These are phyloP conservation scores for Speoplatyrhinus poulsoni DNA, from an alignment of 2,113 vertebrate species.

Conservation along the genomic window DNA sequence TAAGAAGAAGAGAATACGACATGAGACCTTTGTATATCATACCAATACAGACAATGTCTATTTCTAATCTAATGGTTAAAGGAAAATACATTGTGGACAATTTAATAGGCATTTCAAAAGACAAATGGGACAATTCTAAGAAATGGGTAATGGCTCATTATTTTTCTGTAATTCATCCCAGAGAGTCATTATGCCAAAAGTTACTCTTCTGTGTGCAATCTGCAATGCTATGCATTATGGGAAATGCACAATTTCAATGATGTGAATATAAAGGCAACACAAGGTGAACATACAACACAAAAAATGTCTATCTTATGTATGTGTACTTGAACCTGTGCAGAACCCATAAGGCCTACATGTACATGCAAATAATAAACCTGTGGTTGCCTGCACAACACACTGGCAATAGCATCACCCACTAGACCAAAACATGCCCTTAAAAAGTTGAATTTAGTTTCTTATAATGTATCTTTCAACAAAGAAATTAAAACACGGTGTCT, in stretches of 20 bases:
- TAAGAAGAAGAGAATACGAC: neutral
- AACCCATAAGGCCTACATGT: neutral
- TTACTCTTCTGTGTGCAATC: conserved; percentile 53
- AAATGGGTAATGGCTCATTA: conserved; percentile 57
- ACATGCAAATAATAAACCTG: neutral
- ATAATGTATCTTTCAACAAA: too few relatives aligned
- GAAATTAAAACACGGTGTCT: too few relatives aligned
- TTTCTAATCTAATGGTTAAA: conserved; percentile 35
- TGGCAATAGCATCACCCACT: too few relatives aligned
- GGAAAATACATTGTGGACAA: conserved; percentile 33
- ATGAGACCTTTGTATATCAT: neutral
- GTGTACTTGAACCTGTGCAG: neutral
- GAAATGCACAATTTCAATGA: conserved; percentile 38
- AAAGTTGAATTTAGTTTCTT: too few relatives aligned
- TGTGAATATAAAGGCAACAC: conserved; percentile 19
- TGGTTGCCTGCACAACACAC: too few relatives aligned
- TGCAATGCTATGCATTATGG: conserved; percentile 36
- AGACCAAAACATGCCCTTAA: too few relatives aligned
- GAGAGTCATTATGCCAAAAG: conserved; percentile 45
- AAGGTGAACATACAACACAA: conserved; percentile 20
- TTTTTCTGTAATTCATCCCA: conserved; percentile 35
- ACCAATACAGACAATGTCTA: neutral
- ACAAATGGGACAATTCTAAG: conserved; percentile 43
- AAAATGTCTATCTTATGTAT: neutral
- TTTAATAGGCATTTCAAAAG: conserved; percentile 52